phyloP scores from a whole-genome alignment of 2,113 vertebrate species.

The Rallus limicola region DNA sequence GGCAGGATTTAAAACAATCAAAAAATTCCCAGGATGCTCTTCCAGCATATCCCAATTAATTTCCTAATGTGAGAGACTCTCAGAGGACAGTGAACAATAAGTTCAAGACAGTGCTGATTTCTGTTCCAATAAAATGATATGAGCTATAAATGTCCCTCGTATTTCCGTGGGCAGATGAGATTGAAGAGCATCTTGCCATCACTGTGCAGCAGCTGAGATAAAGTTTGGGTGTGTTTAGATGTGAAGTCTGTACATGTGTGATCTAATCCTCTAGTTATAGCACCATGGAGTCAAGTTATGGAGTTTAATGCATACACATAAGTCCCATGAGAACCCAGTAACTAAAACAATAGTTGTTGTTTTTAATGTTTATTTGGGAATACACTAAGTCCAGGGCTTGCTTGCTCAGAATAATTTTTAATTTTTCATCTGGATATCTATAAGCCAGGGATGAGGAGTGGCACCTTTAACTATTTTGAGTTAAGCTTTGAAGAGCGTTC shows the following conservation, averaged over 20 bases:
- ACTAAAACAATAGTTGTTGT: constrained; percentile 18
- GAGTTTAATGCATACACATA: not conserved
- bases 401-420: not conserved
- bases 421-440: not conserved
- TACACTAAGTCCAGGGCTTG: not conserved
- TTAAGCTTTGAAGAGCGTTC: not conserved
- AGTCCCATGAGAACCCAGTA: not conserved
- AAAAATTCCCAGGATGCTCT: not conserved
- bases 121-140: not conserved
- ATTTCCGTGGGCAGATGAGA: not conserved
- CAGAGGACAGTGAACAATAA: not conserved
- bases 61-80: not conserved
- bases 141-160: not conserved
- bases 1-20: constrained; percentile 1
- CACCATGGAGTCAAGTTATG: not conserved
- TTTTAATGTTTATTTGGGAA: constrained; percentile 5
- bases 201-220: not conserved
- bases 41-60: not conserved
- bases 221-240: constrained; percentile 11
- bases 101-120: not conserved
- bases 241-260: not conserved
- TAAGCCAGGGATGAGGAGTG: not conserved
- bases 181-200: not conserved
- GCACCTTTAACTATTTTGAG: not conserved
- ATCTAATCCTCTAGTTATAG: not conserved